A percentile compares a stretch with the other conserved stretches of the same genome.
Evolutionary conservation across 2,113 vertebrate species (phyloP).

Genomic region (Monopterus albus): DNA sequence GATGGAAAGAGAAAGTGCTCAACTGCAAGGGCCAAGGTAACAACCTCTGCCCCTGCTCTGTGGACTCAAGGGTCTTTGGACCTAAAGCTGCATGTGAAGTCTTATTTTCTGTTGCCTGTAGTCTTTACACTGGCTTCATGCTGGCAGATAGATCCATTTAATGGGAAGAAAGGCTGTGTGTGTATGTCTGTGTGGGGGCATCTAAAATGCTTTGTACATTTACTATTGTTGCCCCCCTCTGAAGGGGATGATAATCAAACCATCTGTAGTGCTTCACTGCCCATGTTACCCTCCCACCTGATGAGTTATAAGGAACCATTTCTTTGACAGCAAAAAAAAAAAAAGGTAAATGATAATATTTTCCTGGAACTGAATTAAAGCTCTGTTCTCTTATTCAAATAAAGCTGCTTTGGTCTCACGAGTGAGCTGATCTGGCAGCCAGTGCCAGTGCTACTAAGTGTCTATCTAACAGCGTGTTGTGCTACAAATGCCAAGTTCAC

Average conservation of each 20-base stretch:
- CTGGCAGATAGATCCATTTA: slow-evolving; percentile 41
- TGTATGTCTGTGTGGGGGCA: too few relatives aligned
- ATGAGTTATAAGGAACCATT: slow-evolving; percentile 61
- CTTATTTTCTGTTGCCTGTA: background rate
- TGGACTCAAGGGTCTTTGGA: background rate
- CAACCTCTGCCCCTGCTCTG: slow-evolving; percentile 34
- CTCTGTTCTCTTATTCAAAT: slow-evolving; percentile 55
- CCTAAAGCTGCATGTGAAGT: slow-evolving; percentile 15
- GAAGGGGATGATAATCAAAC: slow-evolving; percentile 70
- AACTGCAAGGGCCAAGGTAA: slow-evolving; percentile 5
- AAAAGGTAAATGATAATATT: slow-evolving; percentile 34
- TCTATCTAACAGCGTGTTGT: slow-evolving; percentile 7
- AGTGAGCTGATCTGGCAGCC: slow-evolving; percentile 51
- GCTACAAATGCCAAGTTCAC: background rate
- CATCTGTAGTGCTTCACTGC: slow-evolving; percentile 63
- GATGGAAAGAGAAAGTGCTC: slow-evolving; percentile 53
- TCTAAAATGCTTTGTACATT: too few relatives aligned
- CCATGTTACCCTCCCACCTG: slow-evolving; percentile 68
- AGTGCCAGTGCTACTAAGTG: slow-evolving; percentile 12
- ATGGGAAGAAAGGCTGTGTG: slow-evolving; percentile 12
- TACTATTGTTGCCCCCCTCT: slow-evolving; percentile 66
- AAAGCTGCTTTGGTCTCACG: slow-evolving; percentile 63
- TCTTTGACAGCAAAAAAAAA: slow-evolving; percentile 67
- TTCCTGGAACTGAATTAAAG: slow-evolving; percentile 44
- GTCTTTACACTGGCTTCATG: slow-evolving; percentile 30